These are phyloP conservation scores for Diadumene lineata DNA, from an alignment of 92 coral and sea anemone genomes.

Conservation along the genomic window DNA sequence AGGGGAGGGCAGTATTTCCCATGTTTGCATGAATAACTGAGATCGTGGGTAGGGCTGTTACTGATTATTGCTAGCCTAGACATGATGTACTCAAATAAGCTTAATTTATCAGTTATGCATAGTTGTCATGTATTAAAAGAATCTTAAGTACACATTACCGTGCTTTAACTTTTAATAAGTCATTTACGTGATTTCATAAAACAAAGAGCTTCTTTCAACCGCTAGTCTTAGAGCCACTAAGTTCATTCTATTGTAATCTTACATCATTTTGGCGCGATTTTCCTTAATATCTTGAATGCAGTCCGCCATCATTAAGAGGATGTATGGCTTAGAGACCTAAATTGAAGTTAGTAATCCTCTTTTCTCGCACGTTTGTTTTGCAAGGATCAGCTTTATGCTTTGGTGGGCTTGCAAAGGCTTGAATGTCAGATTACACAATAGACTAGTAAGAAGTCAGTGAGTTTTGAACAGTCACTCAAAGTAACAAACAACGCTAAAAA, in stretches of 20 bases:
- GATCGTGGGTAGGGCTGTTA: no score
- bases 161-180: not conserved
- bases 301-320: not conserved
- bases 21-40: no score
- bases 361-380: not conserved
- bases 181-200: not conserved
- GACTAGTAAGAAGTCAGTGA: no score
- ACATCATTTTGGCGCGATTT: not conserved
- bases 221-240: not conserved
- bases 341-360: slow-evolving; percentile 9
- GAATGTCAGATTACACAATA: slow-evolving; percentile 10
- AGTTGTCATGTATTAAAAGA: no score
- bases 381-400: slow-evolving; percentile 2
- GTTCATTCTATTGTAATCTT: not conserved
- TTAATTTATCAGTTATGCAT: no score
- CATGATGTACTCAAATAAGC: no score
- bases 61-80: no score
- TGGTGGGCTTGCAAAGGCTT: not conserved
- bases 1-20: no score
- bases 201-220: not conserved
- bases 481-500: no score
- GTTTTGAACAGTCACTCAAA: no score
- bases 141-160: not conserved
- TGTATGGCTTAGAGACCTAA: not conserved
- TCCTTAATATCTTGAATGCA: not conserved